Base-by-base conservation (phyloP, 2,113 vertebrate species). In the Lagopus leucura region DNA sequence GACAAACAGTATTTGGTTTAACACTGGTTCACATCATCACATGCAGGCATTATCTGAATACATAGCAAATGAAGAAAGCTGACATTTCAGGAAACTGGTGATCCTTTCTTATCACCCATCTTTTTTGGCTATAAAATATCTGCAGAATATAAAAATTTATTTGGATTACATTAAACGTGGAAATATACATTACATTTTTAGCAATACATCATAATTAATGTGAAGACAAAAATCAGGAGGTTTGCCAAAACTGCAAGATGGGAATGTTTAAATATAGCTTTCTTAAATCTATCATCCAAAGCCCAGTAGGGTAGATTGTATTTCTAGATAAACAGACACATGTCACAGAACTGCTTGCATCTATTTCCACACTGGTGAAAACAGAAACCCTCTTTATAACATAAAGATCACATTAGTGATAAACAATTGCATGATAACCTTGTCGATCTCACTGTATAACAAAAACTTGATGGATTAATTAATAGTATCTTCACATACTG, bases 31-130 rank as follows among this genome's bases (percentile, higher is more conserved):
- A 72, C 27, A 48, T 30, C 24, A 54, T 13, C 28, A 65, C 4
- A 45, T 11, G 57, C 22, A 16, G 13, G 2, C 6, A 38, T 67
- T 85, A 28, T 57, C n/a, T 43, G 16, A 55, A 55, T 43, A 19
- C 4, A 50, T 0, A 2, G 6, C 61, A 8, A 13, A 64, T 54
- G 25, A 11, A 7, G 14, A 38, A 15, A 18, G n/a, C 3, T n/a
- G 25, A 2, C 10, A 74, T 83, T 88, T 81, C 32, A 83, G 9
- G 4, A 85, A 54, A 60, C 11, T 87, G n/a, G 13, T 50, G 18
- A 20, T 6, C 3, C 2, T 55, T 80, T 70, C 55, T 87, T 79
- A 6, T 19, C 54, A 5, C 2, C 7, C 12, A 14, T 5, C 43
- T 8, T 1, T 82, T 82, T 90, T 71, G 4, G 1, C 10, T 61